These are phyloP conservation scores for Muscina levida DNA, from an alignment of 2,888 invertebrate genomes.

Conservation along the genomic window DNA sequence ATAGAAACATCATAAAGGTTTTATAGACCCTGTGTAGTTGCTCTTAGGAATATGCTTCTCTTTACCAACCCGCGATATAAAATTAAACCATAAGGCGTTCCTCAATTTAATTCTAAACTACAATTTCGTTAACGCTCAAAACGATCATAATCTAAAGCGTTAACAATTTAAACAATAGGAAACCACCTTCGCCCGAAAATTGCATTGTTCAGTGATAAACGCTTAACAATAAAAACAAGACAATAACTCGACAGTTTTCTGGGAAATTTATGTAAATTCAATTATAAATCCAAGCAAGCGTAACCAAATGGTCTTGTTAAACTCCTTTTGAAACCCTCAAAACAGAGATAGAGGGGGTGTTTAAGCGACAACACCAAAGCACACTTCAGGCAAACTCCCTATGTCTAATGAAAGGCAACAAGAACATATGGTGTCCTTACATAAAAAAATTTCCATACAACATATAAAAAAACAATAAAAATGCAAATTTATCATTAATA, in stretches of 20 bases:
- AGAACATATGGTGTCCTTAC: conserved; percentile 5
- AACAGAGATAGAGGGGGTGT: conserved; percentile 14
- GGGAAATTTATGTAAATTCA: conserved; percentile 75
- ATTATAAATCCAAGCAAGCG: conserved; percentile 74
- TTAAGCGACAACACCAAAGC: not conserved
- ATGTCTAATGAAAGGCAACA: not conserved
- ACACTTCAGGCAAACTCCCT: conserved; percentile 2
- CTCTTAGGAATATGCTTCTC: no score
- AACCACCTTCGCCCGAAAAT: conserved; percentile 41
- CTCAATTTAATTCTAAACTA: not conserved
- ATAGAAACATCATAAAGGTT: no score
- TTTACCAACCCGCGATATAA: no score
- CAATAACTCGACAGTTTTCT: conserved; percentile 9
- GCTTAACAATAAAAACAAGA: conserved; percentile 29
- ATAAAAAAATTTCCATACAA: not conserved
- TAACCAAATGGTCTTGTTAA: conserved; percentile 69
- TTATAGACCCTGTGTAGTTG: no score
- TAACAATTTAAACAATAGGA: conserved; percentile 55
- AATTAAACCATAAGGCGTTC: conserved; percentile 8
- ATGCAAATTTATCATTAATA: conserved; percentile 24
- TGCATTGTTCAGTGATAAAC: conserved; percentile 22
- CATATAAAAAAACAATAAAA: conserved; percentile 10
- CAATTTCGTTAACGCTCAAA: conserved; percentile 3
- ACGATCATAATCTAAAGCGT: conserved; percentile 66
- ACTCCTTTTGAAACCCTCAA: conserved; percentile 37